These are phyloP conservation scores for Lamprotornis superbus DNA, from an alignment of 2,113 vertebrate species.

Conservation along the genomic window DNA sequence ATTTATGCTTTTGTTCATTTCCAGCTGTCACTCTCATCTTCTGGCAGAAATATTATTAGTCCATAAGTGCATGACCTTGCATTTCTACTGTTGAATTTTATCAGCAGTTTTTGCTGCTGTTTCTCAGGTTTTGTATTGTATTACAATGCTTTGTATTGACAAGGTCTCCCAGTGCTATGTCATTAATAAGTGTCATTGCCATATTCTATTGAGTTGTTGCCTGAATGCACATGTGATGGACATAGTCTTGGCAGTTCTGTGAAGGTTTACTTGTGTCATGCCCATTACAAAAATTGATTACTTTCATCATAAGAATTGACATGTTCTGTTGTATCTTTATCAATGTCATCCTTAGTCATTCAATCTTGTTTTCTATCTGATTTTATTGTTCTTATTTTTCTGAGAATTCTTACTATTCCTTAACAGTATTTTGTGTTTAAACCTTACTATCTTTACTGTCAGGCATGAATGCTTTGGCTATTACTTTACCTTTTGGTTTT, in stretches of 20 bases:
- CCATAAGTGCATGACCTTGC: background rate
- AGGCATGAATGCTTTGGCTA: background rate
- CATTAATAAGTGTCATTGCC: background rate
- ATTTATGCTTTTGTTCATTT: background rate
- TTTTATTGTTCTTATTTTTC: background rate
- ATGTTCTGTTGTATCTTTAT: background rate
- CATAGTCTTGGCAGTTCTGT: background rate
- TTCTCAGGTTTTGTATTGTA: background rate
- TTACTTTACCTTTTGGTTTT: background rate
- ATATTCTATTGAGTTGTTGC: background rate
- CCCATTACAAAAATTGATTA: background rate
- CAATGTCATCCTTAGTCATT: background rate
- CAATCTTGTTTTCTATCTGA: background rate
- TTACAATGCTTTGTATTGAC: background rate
- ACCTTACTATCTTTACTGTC: background rate
- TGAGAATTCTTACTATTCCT: background rate
- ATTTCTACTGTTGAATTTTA: background rate
- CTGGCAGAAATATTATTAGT: background rate
- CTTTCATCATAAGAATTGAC: background rate
- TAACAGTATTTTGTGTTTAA: background rate
- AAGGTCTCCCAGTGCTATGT: background rate
- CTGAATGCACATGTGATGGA: background rate
- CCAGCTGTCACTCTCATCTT: background rate
- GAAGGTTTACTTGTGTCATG: background rate
- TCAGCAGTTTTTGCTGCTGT: background rate